phyloP scores from a whole-genome alignment of 2,888 invertebrate genomes.

The Lasioglossum vierecki region DNA sequence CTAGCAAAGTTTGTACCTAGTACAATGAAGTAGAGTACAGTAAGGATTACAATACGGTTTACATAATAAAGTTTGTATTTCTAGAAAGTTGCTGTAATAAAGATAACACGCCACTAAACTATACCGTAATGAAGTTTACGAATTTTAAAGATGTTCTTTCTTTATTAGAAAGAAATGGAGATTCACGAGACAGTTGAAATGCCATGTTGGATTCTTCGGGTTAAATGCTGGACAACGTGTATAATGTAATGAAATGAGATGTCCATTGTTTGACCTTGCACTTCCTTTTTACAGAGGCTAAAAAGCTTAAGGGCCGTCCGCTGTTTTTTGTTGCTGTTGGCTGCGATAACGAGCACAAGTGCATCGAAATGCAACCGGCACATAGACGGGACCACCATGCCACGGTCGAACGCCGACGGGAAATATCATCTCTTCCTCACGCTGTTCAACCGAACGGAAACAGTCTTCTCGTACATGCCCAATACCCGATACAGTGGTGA shows the following conservation, averaged over 20 bases:
- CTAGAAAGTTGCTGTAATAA: too few species aligned
- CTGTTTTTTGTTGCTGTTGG: conserved; percentile 66
- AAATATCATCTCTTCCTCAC: conserved; percentile 75
- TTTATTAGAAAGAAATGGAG: background rate
- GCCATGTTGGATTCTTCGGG: background rate
- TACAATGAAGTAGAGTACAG: too few species aligned
- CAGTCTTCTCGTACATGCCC: conserved; percentile 78
- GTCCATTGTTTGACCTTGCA: conserved; percentile 20
- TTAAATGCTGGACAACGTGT: background rate
- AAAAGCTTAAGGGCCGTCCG: conserved; percentile 28
- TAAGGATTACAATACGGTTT: too few species aligned
- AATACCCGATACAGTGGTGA: conserved; percentile 80
- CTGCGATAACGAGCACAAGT: conserved; percentile 56
- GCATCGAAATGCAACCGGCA: conserved; percentile 75
- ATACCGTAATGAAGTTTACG: background rate
- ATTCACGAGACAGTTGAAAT: background rate
- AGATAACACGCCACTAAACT: too few species aligned
- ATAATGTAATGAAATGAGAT: background rate
- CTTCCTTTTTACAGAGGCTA: conserved; percentile 55
- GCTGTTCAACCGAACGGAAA: conserved; percentile 77
- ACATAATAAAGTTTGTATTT: too few species aligned
- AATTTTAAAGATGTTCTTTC: background rate
- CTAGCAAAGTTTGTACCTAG: background rate
- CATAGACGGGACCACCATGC: conserved; percentile 71
- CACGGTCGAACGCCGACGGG: conserved; percentile 72